These are phyloP conservation scores for Lasioglossum malachurum DNA, from an alignment of 2,888 invertebrate species.

Conservation along the genomic window DNA sequence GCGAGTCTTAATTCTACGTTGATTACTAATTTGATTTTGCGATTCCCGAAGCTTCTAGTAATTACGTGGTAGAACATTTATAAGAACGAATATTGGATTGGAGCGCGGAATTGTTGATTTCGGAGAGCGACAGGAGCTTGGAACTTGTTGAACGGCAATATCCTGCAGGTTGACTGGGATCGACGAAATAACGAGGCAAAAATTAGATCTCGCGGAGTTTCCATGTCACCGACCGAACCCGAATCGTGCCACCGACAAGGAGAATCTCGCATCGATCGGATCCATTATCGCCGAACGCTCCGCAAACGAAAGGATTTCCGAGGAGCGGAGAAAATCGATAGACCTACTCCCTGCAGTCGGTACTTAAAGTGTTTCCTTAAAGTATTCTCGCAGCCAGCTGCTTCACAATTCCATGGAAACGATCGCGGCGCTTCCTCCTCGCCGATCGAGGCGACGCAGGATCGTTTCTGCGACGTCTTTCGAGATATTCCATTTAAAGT, in stretches of 20 bases:
- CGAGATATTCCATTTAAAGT: not conserved
- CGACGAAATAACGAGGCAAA: not conserved
- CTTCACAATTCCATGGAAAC: not conserved
- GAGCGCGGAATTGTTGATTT: not conserved
- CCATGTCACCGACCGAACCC: not conserved
- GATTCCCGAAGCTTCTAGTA: not conserved
- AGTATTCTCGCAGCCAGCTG: not conserved
- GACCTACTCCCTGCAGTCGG: conserved; percentile 1
- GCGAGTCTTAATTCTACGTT: too few relatives aligned
- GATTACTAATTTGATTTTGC: not conserved
- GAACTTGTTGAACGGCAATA: conserved; percentile 18
- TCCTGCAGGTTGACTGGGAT: too few relatives aligned
- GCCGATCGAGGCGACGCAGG: not conserved
- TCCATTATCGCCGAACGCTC: conserved; percentile 8
- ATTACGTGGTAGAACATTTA: not conserved
- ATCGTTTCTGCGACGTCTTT: not conserved
- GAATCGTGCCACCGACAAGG: not conserved
- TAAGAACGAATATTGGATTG: not conserved
- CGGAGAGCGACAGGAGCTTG: not conserved
- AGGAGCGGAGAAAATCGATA: conserved; percentile 16
- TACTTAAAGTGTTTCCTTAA: conserved; percentile 18
- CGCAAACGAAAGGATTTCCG: conserved; percentile 14
- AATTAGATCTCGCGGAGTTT: not conserved
- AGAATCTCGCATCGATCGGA: conserved; percentile 7
- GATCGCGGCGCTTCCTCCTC: not conserved